Conservation (phyloP, 2,888 invertebrate genomes). For the Drosophila meridiana region DNA sequence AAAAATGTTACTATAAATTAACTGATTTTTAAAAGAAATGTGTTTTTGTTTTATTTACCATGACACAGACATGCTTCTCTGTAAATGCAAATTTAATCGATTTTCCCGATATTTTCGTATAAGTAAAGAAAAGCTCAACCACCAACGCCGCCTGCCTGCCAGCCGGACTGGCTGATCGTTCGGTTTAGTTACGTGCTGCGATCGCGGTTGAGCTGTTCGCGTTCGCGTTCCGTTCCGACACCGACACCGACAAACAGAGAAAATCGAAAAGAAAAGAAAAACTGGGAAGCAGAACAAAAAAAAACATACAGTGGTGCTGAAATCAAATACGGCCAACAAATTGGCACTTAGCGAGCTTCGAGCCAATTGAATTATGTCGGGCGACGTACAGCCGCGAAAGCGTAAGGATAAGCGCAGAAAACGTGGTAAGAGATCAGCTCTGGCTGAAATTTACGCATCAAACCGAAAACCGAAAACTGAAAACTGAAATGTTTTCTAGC, state of each 20-base stretch:
- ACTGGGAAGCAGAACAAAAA: background rate
- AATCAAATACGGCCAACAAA: constrained; percentile 34
- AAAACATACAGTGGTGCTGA: constrained; percentile 40
- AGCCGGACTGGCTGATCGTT: constrained; percentile 17
- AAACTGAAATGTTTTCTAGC: constrained; percentile 19
- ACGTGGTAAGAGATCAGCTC: constrained; percentile 87
- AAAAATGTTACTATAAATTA: background rate
- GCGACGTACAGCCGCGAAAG: constrained; percentile 94
- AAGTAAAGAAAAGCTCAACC: constrained; percentile 37
- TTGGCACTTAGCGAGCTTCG: constrained; percentile 36
- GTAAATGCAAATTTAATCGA: constrained; percentile 1
- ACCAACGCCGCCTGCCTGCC: constrained; percentile 3
- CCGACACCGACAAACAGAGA: constrained; percentile 2
- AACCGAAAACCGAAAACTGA: background rate
- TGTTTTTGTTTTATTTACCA: background rate
- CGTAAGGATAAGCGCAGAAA: constrained; percentile 93
- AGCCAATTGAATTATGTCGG: constrained; percentile 89
- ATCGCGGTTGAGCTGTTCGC: constrained; percentile 53
- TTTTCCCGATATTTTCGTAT: constrained; percentile 44
- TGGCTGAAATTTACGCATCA: background rate
- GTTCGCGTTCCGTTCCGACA: constrained; percentile 32
- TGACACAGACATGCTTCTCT: background rate
- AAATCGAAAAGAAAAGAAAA: constrained; percentile 2
- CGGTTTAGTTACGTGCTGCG: constrained; percentile 67
- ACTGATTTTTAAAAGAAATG: constrained; percentile 3